Evolutionary conservation across 1,140 invertebrate genomes (phyloP).

Genomic region (Choristoneura fumiferana): DNA sequence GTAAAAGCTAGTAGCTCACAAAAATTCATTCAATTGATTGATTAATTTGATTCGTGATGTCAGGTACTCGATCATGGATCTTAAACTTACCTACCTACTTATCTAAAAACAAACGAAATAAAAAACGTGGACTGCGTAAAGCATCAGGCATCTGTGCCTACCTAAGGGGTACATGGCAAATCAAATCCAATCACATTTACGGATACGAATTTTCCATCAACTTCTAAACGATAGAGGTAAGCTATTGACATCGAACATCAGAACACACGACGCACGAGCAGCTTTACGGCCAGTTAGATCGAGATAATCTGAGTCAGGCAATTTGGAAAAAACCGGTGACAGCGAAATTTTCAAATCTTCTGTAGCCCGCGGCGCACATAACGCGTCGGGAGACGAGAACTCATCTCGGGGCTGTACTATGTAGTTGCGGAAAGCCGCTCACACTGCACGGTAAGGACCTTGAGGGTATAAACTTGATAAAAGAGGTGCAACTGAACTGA

Average conservation of each 20-base stretch:
- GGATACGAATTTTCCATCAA: slow-evolving; percentile 28
- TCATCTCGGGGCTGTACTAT: slow-evolving; percentile 24
- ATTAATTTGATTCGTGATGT: no score
- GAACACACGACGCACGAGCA: slow-evolving; percentile 24
- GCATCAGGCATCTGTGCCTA: no score
- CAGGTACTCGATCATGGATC: no score
- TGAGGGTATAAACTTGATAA: no score
- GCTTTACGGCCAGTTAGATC: slow-evolving; percentile 50
- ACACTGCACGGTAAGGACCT: background rate
- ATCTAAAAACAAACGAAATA: no score
- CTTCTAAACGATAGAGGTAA: slow-evolving; percentile 6
- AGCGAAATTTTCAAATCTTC: slow-evolving; percentile 34
- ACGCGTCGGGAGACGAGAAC: slow-evolving; percentile 40
- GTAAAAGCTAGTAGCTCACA: no score
- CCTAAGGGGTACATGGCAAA: no score
- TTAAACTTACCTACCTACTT: no score
- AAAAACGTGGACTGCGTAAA: no score
- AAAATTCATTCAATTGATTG: no score
- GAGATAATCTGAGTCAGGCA: slow-evolving; percentile 39
- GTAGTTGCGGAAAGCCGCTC: background rate
- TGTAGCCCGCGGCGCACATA: slow-evolving; percentile 34
- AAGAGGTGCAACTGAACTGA: no score
- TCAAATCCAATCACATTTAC: background rate
- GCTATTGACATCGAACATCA: background rate
- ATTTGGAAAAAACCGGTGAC: slow-evolving; percentile 42